phyloP scores from a whole-genome alignment of 23 tunicate species.

The Ciona savignyi region DNA sequence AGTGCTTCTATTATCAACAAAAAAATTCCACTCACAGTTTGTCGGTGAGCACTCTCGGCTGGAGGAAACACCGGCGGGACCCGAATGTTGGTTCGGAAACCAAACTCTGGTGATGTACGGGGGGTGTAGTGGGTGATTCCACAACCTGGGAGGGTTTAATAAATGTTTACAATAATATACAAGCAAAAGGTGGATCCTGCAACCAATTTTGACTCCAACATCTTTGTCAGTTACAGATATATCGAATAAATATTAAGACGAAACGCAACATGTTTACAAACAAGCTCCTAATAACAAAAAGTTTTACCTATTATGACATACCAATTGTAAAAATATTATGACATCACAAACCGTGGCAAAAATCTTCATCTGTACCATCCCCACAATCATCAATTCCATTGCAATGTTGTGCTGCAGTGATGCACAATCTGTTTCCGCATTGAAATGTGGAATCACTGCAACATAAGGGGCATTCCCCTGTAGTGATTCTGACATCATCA shows the following conservation, averaged over 20 bases:
- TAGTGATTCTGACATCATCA: conserved; percentile 60
- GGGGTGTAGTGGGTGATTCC: conserved; percentile 6
- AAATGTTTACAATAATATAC: too few species aligned
- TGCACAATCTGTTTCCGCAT: conserved; percentile 76
- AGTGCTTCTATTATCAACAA: too few species aligned
- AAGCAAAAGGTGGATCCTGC: too few species aligned
- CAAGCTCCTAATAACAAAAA: too few species aligned
- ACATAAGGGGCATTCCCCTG: conserved; percentile 53
- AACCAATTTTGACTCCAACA: too few species aligned
- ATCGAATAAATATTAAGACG: too few species aligned
- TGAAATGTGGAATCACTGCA: conserved; percentile 37
- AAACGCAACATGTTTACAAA: too few species aligned
- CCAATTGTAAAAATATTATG: too few species aligned
- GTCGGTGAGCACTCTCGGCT: not conserved
- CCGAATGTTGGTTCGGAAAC: not conserved
- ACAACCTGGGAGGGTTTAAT: conserved; percentile 9
- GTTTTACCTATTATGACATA: too few species aligned
- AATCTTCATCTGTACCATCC: conserved; percentile 64
- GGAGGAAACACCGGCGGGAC: not conserved
- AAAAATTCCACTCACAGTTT: too few species aligned
- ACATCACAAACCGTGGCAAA: not conserved
- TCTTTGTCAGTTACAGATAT: too few species aligned
- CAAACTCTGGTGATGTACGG: conserved; percentile 5
- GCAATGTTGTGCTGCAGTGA: conserved; percentile 29
- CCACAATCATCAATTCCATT: conserved; percentile 73